phyloP scores from a whole-genome alignment of 2,113 vertebrate species.

The Cyanoramphus novaezelandiae region DNA sequence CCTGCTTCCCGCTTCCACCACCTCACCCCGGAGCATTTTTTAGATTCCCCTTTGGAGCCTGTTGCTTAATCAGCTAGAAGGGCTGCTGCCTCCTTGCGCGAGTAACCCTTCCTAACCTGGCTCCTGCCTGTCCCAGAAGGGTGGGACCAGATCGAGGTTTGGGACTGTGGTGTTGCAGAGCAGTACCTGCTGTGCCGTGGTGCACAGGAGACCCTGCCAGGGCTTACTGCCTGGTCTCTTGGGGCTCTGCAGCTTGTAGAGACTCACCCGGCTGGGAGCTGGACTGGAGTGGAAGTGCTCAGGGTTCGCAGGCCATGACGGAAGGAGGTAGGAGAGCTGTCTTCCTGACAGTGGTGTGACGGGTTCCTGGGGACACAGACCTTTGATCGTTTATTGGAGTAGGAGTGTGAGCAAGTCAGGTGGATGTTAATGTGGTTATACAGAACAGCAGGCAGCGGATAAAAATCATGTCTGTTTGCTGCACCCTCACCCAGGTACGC shows the following conservation, averaged over 20 bases:
- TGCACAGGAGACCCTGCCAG: rapidly evolving
- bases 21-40: slow-evolving; percentile 8
- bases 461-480: slow-evolving; percentile 11
- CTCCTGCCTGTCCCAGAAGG: slow-evolving; percentile 27
- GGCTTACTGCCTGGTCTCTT: rapidly evolving
- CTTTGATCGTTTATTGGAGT: slow-evolving; percentile 31
- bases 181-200: background rate
- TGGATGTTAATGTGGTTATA: slow-evolving; percentile 5
- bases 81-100: background rate
- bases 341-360: background rate
- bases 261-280: background rate
- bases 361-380: background rate
- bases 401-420: slow-evolving; percentile 21
- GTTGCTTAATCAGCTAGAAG: slow-evolving; percentile 46
- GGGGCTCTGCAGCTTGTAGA: background rate
- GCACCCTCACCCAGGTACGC: background rate
- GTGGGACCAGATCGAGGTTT: background rate
- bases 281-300: background rate
- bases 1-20: slow-evolving; percentile 18
- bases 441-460: slow-evolving; percentile 37
- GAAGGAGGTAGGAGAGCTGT: background rate
- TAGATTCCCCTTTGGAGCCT: slow-evolving; percentile 52
- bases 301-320: background rate
- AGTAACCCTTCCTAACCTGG: slow-evolving; percentile 13
- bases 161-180: background rate